Percentiles rank a stretch among this genome's conserved stretches.
Evolutionary conservation across 1,140 invertebrate species (phyloP).

Genomic region (Lepidostoma basale): DNA sequence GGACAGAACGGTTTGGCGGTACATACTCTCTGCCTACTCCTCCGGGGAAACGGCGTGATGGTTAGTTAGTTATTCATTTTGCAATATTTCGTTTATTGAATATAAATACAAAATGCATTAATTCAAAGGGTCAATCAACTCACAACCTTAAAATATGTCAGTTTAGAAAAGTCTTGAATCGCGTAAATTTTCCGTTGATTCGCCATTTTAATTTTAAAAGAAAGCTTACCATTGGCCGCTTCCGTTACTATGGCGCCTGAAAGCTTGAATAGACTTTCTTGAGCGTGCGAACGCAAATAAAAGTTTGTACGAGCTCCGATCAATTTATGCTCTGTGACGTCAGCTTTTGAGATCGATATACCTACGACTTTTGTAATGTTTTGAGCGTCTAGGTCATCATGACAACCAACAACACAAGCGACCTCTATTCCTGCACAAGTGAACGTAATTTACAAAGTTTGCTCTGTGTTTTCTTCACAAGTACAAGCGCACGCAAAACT

Average conservation of each 20-base stretch:
- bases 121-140: no score
- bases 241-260: not conserved
- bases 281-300: not conserved
- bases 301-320: not conserved
- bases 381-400: constrained; percentile 46
- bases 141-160: no score
- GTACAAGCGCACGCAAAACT: no score
- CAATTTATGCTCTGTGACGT: constrained; percentile 31
- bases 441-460: not conserved
- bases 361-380: constrained; percentile 43
- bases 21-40: no score
- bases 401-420: constrained; percentile 32
- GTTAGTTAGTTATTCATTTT: no score
- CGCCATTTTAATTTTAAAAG: not conserved
- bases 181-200: not conserved
- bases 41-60: no score
- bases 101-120: no score
- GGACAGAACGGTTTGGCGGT: no score
- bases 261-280: not conserved
- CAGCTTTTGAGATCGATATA: constrained; percentile 39
- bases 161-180: no score
- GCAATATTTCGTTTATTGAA: no score
- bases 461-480: not conserved
- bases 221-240: not conserved
- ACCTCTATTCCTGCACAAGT: not conserved